Conservation (phyloP, 2,797 vertebrate species). For the Epinephelus malabaricus region DNA sequence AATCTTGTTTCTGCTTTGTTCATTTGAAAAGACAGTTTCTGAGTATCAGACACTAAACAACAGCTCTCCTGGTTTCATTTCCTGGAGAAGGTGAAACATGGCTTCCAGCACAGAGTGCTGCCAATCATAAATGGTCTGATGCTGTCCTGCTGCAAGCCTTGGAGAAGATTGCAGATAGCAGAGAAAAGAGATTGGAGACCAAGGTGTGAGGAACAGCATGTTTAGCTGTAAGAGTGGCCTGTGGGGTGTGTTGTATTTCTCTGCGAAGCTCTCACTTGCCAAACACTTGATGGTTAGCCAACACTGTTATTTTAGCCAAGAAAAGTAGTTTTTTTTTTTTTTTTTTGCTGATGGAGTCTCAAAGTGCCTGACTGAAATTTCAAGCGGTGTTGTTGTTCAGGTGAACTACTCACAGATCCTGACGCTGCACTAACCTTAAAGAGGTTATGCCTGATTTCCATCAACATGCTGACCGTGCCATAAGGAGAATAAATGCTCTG, state of each 20-base stretch:
- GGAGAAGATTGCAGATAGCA: conserved; percentile 22
- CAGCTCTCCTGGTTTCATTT: conserved; percentile 2
- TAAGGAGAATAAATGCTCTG: too few species aligned
- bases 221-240: not conserved
- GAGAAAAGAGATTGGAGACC: conserved; percentile 21
- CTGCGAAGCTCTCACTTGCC: conserved; percentile 19
- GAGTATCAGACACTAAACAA: conserved; percentile 12
- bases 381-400: not conserved
- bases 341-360: not conserved
- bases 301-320: conserved; percentile 11
- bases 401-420: too few species aligned
- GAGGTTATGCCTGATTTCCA: too few species aligned
- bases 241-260: conserved; percentile 18
- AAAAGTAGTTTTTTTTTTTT: not conserved
- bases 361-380: not conserved
- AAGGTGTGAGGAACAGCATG: conserved; percentile 29
- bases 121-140: conserved; percentile 21
- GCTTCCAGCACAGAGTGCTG: not conserved
- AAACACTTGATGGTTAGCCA: conserved; percentile 32
- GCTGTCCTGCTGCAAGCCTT: conserved; percentile 17
- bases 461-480: too few species aligned
- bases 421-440: too few species aligned
- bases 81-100: conserved; percentile 8
- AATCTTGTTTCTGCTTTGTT: not conserved
- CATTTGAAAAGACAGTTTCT: not conserved